These are phyloP conservation scores for Lucifuga dentata DNA, from an alignment of 2,113 vertebrate species.

Conservation along the genomic window DNA sequence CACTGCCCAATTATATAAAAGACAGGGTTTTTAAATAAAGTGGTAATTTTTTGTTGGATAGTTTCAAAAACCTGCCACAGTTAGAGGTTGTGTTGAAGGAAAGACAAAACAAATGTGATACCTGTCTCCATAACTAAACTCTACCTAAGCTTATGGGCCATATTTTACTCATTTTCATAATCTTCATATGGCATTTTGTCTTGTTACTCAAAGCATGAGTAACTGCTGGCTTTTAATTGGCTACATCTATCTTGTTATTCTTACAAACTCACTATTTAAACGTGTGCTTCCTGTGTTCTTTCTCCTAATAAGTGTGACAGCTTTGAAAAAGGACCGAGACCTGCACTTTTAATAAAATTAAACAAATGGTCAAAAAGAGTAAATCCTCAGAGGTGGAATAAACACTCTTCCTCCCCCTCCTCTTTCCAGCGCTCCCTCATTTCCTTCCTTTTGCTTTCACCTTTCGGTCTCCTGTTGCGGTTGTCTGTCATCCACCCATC, in stretches of 20 bases:
- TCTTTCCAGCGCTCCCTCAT: constrained; percentile 4
- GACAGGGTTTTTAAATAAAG: background rate
- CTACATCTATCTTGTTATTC: too few species aligned
- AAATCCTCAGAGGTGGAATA: constrained; percentile 21
- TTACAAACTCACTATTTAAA: too few species aligned
- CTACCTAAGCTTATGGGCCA: background rate
- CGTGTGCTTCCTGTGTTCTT: too few species aligned
- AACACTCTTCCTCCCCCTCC: constrained; percentile 1
- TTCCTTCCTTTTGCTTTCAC: constrained; percentile 1
- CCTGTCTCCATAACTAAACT: background rate
- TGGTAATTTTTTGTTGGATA: background rate
- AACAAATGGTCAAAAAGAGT: too few species aligned
- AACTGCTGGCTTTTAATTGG: too few species aligned
- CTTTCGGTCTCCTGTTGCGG: constrained; percentile 28
- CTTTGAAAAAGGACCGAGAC: constrained; percentile 16
- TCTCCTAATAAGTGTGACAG: background rate
- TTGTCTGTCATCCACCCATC: constrained; percentile 61
- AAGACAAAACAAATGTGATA: background rate
- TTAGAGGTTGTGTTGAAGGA: background rate
- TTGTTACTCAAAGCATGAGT: too few species aligned
- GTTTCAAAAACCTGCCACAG: background rate
- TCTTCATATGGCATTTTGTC: background rate
- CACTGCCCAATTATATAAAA: background rate
- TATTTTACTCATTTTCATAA: background rate
- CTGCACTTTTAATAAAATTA: too few species aligned